Evolutionary conservation across 1,140 invertebrate genomes (phyloP).

Genomic region (Hypothenemus hampei): DNA sequence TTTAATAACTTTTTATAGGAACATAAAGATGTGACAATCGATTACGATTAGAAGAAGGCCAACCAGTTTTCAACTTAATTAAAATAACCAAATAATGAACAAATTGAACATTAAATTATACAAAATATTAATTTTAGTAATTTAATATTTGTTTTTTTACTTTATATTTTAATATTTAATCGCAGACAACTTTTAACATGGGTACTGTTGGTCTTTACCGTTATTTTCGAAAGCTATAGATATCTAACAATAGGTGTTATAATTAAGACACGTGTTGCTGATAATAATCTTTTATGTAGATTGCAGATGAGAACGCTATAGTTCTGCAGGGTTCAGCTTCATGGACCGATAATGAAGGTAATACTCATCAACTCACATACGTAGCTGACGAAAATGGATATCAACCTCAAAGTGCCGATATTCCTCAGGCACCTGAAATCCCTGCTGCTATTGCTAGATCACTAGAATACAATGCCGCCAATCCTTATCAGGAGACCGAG

Average conservation of each 20-base stretch:
- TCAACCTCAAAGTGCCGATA: slow-evolving; percentile 51
- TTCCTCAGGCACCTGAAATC: slow-evolving; percentile 55
- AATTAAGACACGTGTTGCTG: neutral
- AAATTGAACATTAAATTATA: too few species aligned
- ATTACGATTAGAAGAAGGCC: too few species aligned
- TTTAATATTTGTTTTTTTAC: too few species aligned
- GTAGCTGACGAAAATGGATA: slow-evolving; percentile 61
- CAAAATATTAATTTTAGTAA: too few species aligned
- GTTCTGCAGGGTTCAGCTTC: slow-evolving; percentile 58
- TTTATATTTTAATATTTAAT: too few species aligned
- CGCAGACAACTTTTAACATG: too few species aligned
- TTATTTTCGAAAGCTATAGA: too few species aligned
- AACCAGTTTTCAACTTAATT: too few species aligned
- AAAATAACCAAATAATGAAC: too few species aligned
- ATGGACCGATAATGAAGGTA: slow-evolving; percentile 75
- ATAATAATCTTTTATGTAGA: slow-evolving; percentile 9
- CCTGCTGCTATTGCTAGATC: slow-evolving; percentile 49
- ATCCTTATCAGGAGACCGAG: slow-evolving; percentile 41
- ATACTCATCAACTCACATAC: slow-evolving; percentile 49
- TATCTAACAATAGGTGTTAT: too few species aligned
- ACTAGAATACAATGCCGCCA: slow-evolving; percentile 49
- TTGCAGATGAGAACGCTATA: slow-evolving; percentile 15
- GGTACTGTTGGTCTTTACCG: too few species aligned
- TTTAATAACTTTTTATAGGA: neutral
- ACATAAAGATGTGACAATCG: too few species aligned